Evolutionary conservation across 2,888 invertebrate genomes (phyloP), one percentile per base, ranked within the genome.

Genomic region (Opisthograptis luteolata): DNA sequence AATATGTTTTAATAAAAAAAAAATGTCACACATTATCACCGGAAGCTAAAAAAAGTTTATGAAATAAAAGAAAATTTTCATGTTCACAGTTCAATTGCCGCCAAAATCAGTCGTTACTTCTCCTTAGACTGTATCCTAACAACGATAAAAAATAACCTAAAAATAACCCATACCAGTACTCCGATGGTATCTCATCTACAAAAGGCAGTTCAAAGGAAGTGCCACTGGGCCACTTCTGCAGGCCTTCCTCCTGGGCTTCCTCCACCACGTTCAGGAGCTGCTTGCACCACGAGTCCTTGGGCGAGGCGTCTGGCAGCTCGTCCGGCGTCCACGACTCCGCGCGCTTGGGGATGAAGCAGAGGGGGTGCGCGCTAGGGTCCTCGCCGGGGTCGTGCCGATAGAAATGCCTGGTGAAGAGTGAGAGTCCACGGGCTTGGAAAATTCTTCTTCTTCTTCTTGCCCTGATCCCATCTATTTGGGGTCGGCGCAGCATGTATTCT

Each of bases 371-470:
- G 30, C 72, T 81, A 0, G 84, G 72, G 2, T 90, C 89, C 42
- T 89, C 87, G 0, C 91, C 91, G 0, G 89, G 87, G 47, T 91
- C 91, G 62, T 91, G 91, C 0, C 84, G 84, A 54, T 81, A 90
- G 62, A 84, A 88, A 17, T 84, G 69, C 87, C 88, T 85, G 41
- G 3, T 25, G 8, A 17, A n/a, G n/a, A n/a, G n/a, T n/a, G n/a
- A n/a, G n/a, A n/a, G n/a, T n/a, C n/a, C n/a, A n/a, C n/a, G n/a
- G n/a, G n/a, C n/a, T n/a, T n/a, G n/a, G n/a, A n/a, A n/a, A n/a
- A n/a, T n/a, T n/a, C n/a, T n/a, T n/a, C n/a, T n/a, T n/a, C n/a
- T n/a, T n/a, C n/a, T n/a, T n/a, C n/a, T n/a, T n/a, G n/a, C n/a
- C n/a, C n/a, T n/a, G n/a, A n/a, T n/a, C n/a, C n/a, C n/a, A n/a